Base-by-base conservation (phyloP, 2,888 invertebrate genomes). In the Seladonia tumulorum region DNA sequence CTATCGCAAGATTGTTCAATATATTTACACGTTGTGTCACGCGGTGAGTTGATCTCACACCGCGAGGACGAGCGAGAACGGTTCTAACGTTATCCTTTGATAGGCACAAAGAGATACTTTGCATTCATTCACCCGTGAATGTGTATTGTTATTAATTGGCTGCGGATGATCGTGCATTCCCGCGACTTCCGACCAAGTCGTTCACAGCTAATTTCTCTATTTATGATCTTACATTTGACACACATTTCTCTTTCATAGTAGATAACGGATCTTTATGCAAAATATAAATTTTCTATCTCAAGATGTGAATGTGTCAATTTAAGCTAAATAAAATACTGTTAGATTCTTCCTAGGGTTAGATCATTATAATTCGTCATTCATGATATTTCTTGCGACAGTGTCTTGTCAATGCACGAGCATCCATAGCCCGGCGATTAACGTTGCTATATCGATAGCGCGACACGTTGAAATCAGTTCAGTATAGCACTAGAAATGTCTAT, bases 31-130 rank as follows among this genome's bases (percentile, higher is more conserved):
- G 57, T 86, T 78, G 70, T 39, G 77, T 77, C 79, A 63, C 57
- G n/a, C 66, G 29, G 82, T 81, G 83, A 78, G 87, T 87, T 78
- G 80, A 86, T 79, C 86, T 87, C 87, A 78, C 72, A 47, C n/a
- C 18, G 35, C n/a, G 70, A 35, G 70, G 49, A 42, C 25, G 68
- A 76, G 60, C 35, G 29, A 71, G 45, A 22, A 76, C 68, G 35
- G 63, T 63, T 66, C 42, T 76, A 71, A 81, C 49, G 70, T 84
- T 76, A 42, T 75, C n/a, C 71, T 82, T 80, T 82, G 60, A 63
- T 53, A 76, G 70, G 71, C 77, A 83, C 77, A 75, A 76, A 73
- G 53, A 60, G 39, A 53, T 29, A 76, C 73, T 72, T 18, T 68
- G 66, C 29, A 22, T 76, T 39, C 71, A 63, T 82, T 60, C 18